Conservation (phyloP, 2,888 invertebrate species). For the Lamellibrachia satsuma region DNA sequence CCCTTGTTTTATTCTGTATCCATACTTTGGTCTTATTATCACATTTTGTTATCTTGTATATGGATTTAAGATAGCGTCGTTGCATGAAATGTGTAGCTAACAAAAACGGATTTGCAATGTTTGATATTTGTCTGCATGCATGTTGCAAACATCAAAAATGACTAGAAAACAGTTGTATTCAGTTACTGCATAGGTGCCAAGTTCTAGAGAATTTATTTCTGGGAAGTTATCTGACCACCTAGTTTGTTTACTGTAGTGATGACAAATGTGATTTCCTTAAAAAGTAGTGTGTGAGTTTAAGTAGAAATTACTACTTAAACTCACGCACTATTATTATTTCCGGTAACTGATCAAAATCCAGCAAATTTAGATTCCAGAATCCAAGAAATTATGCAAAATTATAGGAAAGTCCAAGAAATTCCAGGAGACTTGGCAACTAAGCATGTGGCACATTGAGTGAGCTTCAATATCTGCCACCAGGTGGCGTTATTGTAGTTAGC, state of each 20-base stretch:
- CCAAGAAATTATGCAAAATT: too few species aligned
- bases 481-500: slow-evolving; percentile 1
- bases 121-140: not conserved
- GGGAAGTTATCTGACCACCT: not conserved
- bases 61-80: not conserved
- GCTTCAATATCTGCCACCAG: not conserved
- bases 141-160: not conserved
- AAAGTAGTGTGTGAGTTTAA: too few species aligned
- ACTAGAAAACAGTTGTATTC: not conserved
- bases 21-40: too few species aligned
- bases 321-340: too few species aligned
- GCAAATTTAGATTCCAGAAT: too few species aligned
- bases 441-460: not conserved
- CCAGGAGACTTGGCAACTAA: not conserved
- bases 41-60: not conserved
- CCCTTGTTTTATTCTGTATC: too few species aligned
- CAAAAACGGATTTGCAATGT: not conserved
- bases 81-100: not conserved
- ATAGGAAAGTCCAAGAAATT: not conserved
- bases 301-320: too few species aligned
- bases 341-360: too few species aligned
- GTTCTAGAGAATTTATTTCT: not conserved
- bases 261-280: too few species aligned
- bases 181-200: not conserved
- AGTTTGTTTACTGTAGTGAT: too few species aligned